A percentile compares a stretch with the other conserved stretches of the same genome.
These are phyloP conservation scores for Heteromurus nitidus DNA, from an alignment of 2,888 invertebrate genomes.

Conservation along the genomic window DNA sequence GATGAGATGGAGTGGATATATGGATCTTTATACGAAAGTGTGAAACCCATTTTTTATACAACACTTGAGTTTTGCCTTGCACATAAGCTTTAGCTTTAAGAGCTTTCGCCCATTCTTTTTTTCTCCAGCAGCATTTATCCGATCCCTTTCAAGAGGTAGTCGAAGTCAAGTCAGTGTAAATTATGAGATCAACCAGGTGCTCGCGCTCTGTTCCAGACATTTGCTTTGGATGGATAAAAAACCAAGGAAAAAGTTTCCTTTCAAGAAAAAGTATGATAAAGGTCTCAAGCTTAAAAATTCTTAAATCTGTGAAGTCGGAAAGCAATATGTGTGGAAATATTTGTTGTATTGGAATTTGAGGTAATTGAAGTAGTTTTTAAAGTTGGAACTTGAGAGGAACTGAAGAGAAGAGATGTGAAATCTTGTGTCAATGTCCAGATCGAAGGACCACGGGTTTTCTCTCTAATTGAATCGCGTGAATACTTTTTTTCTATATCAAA, in stretches of 20 bases:
- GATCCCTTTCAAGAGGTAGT: neutral
- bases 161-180: conserved; percentile 5
- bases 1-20: neutral
- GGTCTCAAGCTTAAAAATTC: too few species aligned
- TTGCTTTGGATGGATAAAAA: conserved; percentile 7
- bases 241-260: neutral
- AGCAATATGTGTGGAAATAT: too few species aligned
- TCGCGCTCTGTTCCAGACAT: neutral
- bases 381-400: too few species aligned
- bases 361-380: too few species aligned
- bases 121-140: neutral
- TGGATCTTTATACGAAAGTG: conserved; percentile 7
- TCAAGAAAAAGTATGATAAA: too few species aligned
- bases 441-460: too few species aligned
- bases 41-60: conserved; percentile 7
- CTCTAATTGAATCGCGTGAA: too few species aligned
- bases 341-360: too few species aligned
- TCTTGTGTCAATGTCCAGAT: too few species aligned
- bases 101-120: neutral
- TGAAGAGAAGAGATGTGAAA: too few species aligned
- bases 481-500: too few species aligned
- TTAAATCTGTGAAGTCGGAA: too few species aligned
- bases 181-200: conserved; percentile 52
- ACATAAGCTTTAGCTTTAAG: neutral
- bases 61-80: neutral